A percentile compares a stretch with the other conserved stretches of the same genome.
These are phyloP conservation scores for Aplodontia rufa DNA, from an alignment of 2,113 vertebrate genomes.

Conservation along the genomic window DNA sequence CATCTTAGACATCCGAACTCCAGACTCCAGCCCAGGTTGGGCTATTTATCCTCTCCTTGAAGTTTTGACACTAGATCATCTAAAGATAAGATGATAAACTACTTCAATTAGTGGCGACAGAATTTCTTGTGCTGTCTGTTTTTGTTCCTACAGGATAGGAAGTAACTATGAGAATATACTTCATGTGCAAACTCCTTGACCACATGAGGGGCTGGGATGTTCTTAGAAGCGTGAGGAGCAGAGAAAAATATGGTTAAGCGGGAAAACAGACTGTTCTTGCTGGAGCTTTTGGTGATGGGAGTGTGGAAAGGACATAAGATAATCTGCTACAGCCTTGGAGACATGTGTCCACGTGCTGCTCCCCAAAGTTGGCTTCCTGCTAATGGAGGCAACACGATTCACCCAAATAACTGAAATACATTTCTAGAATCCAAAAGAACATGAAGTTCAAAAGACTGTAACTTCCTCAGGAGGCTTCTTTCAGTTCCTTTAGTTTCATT, in stretches of 20 bases:
- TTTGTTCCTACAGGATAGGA: constrained; percentile 5
- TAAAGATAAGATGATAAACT: constrained; percentile 20
- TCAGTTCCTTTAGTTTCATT: not conserved
- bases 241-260: not conserved
- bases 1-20: not conserved
- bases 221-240: not conserved
- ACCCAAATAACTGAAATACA: not conserved
- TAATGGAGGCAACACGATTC: not conserved
- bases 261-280: not conserved
- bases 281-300: not conserved
- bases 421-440: constrained; percentile 19
- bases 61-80: not conserved
- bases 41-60: not conserved
- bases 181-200: not conserved
- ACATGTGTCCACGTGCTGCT: not conserved
- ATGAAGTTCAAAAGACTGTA: not conserved
- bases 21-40: not conserved
- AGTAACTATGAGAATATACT: not conserved
- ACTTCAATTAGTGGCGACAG: not conserved
- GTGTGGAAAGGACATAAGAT: not conserved
- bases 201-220: not conserved
- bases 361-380: not conserved
- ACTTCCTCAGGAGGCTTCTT: not conserved
- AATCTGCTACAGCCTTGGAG: not conserved
- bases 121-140: not conserved